These are phyloP conservation scores for Alosa sapidissima DNA, from an alignment of 2,797 vertebrate species.

Conservation along the genomic window DNA sequence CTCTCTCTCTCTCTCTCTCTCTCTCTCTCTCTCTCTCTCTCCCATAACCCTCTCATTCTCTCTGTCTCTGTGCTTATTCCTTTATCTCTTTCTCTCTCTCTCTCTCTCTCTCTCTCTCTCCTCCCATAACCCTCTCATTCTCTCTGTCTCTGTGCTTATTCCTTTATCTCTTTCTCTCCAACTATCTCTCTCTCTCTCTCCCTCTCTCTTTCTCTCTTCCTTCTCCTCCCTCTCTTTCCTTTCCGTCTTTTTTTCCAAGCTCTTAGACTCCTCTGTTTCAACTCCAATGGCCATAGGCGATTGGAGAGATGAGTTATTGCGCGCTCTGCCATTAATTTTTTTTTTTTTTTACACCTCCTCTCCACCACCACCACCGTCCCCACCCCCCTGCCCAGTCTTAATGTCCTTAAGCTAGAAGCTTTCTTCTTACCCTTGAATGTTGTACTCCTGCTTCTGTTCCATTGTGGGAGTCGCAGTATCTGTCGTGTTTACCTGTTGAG, in stretches of 20 bases:
- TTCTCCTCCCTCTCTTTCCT: neutral
- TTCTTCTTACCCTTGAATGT: neutral
- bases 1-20: neutral
- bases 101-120: no score
- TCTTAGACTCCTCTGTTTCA: constrained; percentile 71
- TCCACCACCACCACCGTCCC: constrained; percentile 34
- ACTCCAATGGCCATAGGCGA: constrained; percentile 82
- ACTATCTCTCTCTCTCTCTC: neutral
- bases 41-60: no score
- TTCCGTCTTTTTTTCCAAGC: neutral
- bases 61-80: neutral
- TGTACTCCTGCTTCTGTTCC: neutral
- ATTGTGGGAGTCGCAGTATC: neutral
- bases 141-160: neutral
- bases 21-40: neutral
- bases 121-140: no score
- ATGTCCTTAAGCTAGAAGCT: neutral
- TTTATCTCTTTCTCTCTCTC: neutral
- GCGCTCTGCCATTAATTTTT: constrained; percentile 76
- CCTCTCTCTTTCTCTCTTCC: neutral
- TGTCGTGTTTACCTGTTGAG: no score
- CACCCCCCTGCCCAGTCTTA: constrained; percentile 10
- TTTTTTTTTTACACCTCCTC: constrained; percentile 54
- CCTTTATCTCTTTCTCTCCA: neutral
- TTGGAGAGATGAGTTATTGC: constrained; percentile 79